Conservation (phyloP, 2,797 vertebrate genomes). For the Glossophaga mutica region DNA sequence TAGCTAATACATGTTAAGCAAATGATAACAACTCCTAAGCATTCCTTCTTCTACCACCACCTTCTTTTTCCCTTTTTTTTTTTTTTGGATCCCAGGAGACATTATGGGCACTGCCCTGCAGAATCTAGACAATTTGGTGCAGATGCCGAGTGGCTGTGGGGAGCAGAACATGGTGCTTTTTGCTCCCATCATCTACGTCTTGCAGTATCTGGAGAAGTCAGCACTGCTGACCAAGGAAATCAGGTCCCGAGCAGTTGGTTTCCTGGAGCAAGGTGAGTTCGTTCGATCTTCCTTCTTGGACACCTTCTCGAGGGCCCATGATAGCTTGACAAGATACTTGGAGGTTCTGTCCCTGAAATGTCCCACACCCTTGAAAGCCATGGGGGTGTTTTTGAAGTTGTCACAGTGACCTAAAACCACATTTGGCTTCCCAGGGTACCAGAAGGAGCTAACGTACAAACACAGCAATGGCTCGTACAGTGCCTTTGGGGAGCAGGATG, state of each 20-base stretch:
- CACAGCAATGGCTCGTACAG: conserved; percentile 91
- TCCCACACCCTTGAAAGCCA: neutral
- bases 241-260: conserved; percentile 77
- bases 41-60: neutral
- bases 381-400: neutral
- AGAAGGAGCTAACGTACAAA: conserved; percentile 89
- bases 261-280: conserved; percentile 85
- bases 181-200: conserved; percentile 90
- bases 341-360: neutral
- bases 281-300: neutral
- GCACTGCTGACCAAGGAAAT: conserved; percentile 83
- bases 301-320: neutral
- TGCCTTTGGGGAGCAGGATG: conserved; percentile 84
- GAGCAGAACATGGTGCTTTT: conserved; percentile 92
- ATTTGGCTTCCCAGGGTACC: conserved; percentile 83
- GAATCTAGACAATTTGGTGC: conserved; percentile 87
- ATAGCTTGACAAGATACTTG: neutral
- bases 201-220: conserved; percentile 88
- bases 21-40: neutral
- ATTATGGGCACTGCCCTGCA: conserved; percentile 89
- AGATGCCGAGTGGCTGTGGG: conserved; percentile 90
- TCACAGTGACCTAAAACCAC: neutral
- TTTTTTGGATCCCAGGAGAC: conserved; percentile 83
- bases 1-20: neutral
- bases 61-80: neutral